A percentile compares a stretch with the other conserved stretches of the same genome.
phyloP scores from a whole-genome alignment of 37 sponge, comb jelly and placozoan species.

The Ianthella basta region DNA sequence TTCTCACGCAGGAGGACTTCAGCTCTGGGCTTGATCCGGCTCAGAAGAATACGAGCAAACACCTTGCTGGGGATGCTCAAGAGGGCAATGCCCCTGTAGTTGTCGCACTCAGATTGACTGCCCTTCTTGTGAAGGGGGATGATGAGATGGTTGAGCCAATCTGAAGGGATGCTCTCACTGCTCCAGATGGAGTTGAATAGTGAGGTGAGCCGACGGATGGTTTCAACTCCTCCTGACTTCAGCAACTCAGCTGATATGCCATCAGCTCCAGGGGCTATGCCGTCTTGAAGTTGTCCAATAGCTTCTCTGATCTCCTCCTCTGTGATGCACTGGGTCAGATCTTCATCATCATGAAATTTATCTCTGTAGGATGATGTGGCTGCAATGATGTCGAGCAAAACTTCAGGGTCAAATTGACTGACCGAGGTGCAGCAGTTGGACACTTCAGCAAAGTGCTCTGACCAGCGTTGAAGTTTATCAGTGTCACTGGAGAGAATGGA shows the following conservation, averaged over 20 bases:
- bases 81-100: slow-evolving; percentile 21
- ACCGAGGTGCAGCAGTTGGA: background rate
- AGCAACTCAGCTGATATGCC: too few relatives aligned
- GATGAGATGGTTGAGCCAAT: background rate
- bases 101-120: background rate
- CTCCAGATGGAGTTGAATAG: background rate
- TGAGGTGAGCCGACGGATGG: too few relatives aligned
- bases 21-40: background rate
- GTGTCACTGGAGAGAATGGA: background rate
- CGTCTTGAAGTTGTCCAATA: too few relatives aligned
- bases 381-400: background rate
- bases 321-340: background rate
- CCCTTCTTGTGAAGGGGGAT: slow-evolving; percentile 18
- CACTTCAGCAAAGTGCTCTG: background rate
- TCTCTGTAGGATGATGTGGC: background rate
- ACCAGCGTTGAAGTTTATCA: background rate
- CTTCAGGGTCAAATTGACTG: too few relatives aligned
- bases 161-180: background rate
- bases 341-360: background rate
- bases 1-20: background rate
- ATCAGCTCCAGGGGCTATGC: too few relatives aligned
- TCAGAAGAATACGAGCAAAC: slow-evolving; percentile 9
- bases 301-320: background rate
- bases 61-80: slow-evolving; percentile 40
- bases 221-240: too few relatives aligned